phyloP scores from a whole-genome alignment of 2,113 vertebrate species.

The Podarcis muralis region DNA sequence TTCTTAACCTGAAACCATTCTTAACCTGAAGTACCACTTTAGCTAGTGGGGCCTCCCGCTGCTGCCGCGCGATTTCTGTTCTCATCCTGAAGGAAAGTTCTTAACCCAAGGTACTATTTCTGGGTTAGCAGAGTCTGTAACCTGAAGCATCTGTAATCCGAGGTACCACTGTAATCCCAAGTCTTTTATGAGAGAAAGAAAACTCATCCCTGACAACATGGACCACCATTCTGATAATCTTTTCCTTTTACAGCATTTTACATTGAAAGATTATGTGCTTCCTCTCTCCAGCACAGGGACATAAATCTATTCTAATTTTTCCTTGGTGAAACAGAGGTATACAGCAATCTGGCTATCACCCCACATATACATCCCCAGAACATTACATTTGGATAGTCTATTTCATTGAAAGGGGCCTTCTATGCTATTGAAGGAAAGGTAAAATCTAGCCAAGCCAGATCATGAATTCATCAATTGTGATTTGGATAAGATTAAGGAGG shows the following conservation, averaged over 20 bases:
- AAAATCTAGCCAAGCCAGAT: background rate
- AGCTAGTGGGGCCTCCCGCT: too few species aligned
- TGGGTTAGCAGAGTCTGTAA: too few species aligned
- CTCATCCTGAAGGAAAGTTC: too few species aligned
- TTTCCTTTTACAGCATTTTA: background rate
- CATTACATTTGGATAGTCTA: background rate
- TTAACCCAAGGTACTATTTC: too few species aligned
- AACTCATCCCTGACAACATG: background rate
- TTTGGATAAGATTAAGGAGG: background rate
- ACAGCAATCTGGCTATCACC: background rate
- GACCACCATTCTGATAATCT: background rate
- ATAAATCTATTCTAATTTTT: background rate
- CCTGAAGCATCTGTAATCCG: too few species aligned
- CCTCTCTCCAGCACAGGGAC: background rate
- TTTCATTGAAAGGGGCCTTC: too few species aligned
- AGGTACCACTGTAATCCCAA: background rate
- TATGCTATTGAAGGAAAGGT: background rate
- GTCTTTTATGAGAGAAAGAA: background rate
- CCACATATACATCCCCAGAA: background rate
- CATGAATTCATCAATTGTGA: too few species aligned
- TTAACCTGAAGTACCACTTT: too few species aligned
- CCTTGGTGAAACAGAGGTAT: background rate
- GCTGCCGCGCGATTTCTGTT: too few species aligned
- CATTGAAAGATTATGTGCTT: background rate
- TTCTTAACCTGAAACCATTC: too few species aligned